phyloP scores from a whole-genome alignment of 2,113 vertebrate species.

The Heterotis niloticus region DNA sequence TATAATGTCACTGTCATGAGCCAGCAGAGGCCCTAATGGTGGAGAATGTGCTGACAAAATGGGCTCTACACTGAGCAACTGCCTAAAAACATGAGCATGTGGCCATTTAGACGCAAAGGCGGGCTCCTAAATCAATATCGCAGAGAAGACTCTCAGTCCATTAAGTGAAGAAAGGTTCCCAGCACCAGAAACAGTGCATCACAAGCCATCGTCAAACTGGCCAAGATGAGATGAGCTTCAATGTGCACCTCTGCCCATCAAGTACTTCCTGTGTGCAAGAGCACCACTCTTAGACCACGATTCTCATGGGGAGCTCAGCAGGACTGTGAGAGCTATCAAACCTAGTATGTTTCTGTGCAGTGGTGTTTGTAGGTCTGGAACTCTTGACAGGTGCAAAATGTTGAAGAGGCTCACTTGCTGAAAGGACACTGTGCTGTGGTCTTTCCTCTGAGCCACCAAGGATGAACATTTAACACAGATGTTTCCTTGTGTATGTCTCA shows the following conservation, averaged over 20 bases:
- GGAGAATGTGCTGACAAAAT: conserved; percentile 5
- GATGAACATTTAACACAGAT: neutral
- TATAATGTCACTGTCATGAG: conserved; percentile 15
- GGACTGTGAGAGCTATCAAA: neutral
- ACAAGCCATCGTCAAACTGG: conserved; percentile 45
- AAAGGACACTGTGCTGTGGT: neutral
- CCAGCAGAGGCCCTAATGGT: neutral
- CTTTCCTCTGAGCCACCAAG: neutral
- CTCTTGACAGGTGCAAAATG: neutral
- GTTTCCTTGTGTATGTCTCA: neutral
- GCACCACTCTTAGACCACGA: too few relatives aligned
- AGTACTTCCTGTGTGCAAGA: too few relatives aligned
- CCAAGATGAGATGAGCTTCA: neutral
- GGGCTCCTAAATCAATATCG: conserved; percentile 16
- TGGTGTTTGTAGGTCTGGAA: neutral
- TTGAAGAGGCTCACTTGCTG: neutral
- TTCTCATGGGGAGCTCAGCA: neutral
- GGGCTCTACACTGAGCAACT: neutral
- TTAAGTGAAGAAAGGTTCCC: conserved; percentile 52
- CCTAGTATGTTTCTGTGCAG: neutral
- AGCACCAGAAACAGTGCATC: conserved; percentile 43
- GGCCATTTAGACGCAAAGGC: conserved; percentile 24
- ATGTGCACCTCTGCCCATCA: neutral
- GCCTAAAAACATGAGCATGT: neutral
- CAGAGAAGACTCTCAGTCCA: conserved; percentile 34